These are phyloP conservation scores for Paradisaea rubra DNA, from an alignment of 2,113 vertebrate genomes.

Conservation along the genomic window DNA sequence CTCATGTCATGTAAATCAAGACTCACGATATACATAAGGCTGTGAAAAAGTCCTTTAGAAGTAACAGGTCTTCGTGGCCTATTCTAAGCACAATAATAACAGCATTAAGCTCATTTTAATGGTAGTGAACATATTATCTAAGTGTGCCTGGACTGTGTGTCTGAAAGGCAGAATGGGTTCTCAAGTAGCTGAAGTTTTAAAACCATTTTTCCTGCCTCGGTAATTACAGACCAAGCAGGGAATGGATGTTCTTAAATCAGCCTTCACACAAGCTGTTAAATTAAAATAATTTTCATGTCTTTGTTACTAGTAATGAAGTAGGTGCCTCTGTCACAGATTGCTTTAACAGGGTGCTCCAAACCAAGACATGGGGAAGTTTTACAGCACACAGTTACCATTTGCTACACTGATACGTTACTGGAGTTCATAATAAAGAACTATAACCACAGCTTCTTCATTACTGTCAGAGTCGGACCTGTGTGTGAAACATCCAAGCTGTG, in stretches of 20 bases:
- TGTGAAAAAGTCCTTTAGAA: not conserved
- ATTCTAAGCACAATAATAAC: not conserved
- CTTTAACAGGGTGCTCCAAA: not conserved
- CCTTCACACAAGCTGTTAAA: not conserved
- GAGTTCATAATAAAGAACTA: not conserved
- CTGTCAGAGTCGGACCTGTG: not conserved
- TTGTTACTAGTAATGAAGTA: not conserved
- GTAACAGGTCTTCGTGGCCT: not conserved
- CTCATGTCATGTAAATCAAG: not conserved
- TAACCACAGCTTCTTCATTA: not conserved
- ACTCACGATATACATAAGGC: rapidly evolving
- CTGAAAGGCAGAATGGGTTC: not conserved
- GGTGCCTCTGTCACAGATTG: not conserved
- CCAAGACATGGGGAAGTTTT: not conserved
- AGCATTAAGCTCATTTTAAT: not conserved
- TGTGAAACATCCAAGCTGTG: not conserved
- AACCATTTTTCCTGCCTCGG: not conserved
- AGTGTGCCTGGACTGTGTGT: not conserved
- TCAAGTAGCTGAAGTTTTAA: not conserved
- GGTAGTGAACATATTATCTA: not conserved
- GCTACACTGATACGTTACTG: not conserved
- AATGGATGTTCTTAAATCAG: not conserved
- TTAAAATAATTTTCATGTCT: not conserved
- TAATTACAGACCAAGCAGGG: not conserved
- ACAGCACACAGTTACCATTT: not conserved